phyloP scores from a whole-genome alignment of 2,888 invertebrate genomes.

The Lepidochitona cinerea region DNA sequence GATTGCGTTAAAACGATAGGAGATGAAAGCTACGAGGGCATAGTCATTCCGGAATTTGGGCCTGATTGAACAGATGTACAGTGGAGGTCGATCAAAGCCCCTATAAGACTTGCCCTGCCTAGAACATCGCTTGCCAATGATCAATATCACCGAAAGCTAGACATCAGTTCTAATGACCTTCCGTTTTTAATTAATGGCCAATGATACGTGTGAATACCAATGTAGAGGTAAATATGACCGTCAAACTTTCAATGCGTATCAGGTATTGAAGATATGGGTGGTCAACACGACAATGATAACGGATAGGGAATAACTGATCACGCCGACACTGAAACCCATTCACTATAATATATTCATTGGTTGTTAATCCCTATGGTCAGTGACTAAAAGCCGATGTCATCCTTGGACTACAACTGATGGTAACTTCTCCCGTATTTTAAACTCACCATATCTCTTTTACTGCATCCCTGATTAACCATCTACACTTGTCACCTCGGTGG shows the following conservation, averaged over 20 bases:
- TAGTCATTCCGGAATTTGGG: background rate
- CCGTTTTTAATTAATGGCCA: slow-evolving; percentile 1
- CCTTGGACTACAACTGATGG: too few species aligned
- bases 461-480: too few species aligned
- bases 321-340: background rate
- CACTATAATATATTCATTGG: slow-evolving; percentile 3
- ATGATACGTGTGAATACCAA: background rate
- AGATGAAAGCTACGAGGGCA: background rate
- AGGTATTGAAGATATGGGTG: slow-evolving; percentile 1
- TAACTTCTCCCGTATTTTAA: too few species aligned
- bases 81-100: background rate
- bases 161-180: slow-evolving; percentile 3
- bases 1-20: background rate
- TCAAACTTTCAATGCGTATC: background rate
- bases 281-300: background rate
- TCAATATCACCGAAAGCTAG: background rate
- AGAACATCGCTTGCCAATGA: background rate
- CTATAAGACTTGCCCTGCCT: background rate
- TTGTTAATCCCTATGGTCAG: background rate
- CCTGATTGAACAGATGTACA: background rate
- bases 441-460: too few species aligned
- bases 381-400: background rate
- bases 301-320: too few species aligned
- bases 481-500: too few species aligned
- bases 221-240: background rate